Percentiles rank a stretch among this genome's conserved stretches.
Conservation (phyloP, 2,888 invertebrate species). For the Cantharis nigra region DNA sequence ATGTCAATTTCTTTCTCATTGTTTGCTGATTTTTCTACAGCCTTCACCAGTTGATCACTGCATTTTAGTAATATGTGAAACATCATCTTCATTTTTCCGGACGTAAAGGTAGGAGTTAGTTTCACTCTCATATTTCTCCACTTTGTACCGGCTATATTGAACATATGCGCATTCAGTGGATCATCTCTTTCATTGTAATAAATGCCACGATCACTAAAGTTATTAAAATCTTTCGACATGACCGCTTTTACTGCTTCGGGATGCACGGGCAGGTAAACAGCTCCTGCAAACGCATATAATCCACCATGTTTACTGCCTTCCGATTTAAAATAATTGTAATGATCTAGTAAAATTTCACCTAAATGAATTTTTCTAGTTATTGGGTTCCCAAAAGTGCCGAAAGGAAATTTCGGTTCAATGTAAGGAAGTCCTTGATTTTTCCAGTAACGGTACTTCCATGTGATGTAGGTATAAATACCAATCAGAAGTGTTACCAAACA, state of each 20-base stretch:
- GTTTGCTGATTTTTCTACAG: constrained; percentile 42
- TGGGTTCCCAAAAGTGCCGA: not conserved
- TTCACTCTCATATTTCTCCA: constrained; percentile 66
- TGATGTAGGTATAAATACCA: not conserved
- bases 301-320: constrained; percentile 22
- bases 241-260: constrained; percentile 48
- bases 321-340: constrained; percentile 8
- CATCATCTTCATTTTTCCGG: constrained; percentile 67
- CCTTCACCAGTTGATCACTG: constrained; percentile 56
- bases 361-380: not conserved
- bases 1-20: constrained; percentile 49
- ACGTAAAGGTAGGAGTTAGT: constrained; percentile 66
- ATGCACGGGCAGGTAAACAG: constrained; percentile 28
- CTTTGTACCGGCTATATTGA: constrained; percentile 58
- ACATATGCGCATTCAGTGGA: constrained; percentile 61
- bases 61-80: constrained; percentile 63
- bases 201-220: constrained; percentile 65
- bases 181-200: constrained; percentile 62
- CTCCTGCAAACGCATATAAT: constrained; percentile 19
- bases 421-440: not conserved
- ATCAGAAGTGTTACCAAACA: not conserved
- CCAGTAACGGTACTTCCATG: not conserved
- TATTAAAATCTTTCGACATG: constrained; percentile 61
- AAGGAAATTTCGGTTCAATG: not conserved
- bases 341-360: not conserved